Percentiles rank a stretch among this genome's conserved stretches.
Evolutionary conservation across 2,888 invertebrate species (phyloP).

Genomic region (Microctonus hyperodae): DNA sequence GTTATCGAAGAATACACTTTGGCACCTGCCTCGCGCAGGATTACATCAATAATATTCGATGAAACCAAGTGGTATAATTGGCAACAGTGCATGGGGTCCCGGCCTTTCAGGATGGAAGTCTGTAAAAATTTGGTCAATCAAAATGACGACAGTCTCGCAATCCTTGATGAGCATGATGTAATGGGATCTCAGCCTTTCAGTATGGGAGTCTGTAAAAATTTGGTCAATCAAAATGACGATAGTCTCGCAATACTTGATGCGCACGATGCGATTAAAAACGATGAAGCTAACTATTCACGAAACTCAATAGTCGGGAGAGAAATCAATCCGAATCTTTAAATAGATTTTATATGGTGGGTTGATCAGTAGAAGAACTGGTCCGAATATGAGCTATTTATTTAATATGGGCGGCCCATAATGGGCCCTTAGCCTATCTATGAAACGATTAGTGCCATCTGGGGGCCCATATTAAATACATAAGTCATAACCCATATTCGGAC

Average conservation of each 20-base stretch:
- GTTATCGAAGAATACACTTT: not conserved
- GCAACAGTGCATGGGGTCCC: constrained; percentile 42
- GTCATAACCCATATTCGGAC: too few relatives aligned
- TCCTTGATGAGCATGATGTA: constrained; percentile 44
- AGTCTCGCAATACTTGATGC: constrained; percentile 45
- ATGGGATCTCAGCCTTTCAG: constrained; percentile 45
- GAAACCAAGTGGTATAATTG: constrained; percentile 33
- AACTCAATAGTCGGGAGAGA: constrained; percentile 27
- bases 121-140: constrained; percentile 47
- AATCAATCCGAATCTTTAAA: constrained; percentile 35
- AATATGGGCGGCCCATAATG: too few relatives aligned
- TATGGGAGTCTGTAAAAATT: constrained; percentile 47
- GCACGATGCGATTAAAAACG: constrained; percentile 47
- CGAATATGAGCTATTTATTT: too few relatives aligned
- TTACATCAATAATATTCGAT: constrained; percentile 32
- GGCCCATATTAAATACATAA: too few relatives aligned
- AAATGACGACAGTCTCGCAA: constrained; percentile 46
- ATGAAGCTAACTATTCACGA: constrained; percentile 25
- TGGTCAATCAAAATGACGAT: constrained; percentile 46
- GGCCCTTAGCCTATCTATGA: too few relatives aligned
- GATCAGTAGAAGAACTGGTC: too few relatives aligned
- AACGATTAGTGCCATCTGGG: too few relatives aligned
- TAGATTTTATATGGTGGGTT: not conserved
- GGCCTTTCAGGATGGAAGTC: constrained; percentile 46
- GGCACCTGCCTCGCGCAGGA: constrained; percentile 45